Conservation (phyloP, 2,888 invertebrate genomes). For the Capitulum mitella region DNA sequence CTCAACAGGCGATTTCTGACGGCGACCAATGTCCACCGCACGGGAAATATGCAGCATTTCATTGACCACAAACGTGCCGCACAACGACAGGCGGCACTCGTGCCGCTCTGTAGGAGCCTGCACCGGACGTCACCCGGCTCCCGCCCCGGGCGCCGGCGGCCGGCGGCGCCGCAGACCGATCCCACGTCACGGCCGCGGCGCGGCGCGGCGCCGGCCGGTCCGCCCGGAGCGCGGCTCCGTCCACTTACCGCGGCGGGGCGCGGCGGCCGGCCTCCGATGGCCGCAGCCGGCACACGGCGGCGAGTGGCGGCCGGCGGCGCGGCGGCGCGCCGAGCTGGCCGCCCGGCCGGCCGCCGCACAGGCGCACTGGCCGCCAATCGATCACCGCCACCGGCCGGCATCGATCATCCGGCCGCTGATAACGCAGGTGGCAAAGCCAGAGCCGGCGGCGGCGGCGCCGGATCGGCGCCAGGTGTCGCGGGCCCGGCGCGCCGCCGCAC, state of each 20-base stretch:
- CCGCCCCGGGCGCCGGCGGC: too few species aligned
- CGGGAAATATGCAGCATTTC: too few species aligned
- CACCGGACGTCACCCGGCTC: too few species aligned
- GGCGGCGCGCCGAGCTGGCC: background rate
- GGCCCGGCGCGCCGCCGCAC: background rate
- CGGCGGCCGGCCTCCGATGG: background rate
- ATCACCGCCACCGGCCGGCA: background rate
- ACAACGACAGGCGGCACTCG: too few species aligned
- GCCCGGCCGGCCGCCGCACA: background rate
- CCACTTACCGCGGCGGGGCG: background rate
- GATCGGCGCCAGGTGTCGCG: background rate
- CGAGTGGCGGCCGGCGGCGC: background rate
- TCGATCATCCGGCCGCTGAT: conserved; percentile 5
- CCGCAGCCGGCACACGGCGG: background rate
- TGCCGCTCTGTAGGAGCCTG: too few species aligned
- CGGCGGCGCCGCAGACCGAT: background rate
- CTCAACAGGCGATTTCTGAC: too few species aligned
- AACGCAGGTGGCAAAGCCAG: conserved; percentile 15
- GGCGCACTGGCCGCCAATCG: background rate
- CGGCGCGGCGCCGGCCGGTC: background rate
- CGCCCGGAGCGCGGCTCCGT: background rate
- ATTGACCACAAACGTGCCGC: too few species aligned
- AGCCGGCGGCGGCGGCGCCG: background rate
- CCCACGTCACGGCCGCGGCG: background rate
- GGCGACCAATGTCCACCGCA: too few species aligned